Conservation (phyloP, 2,113 vertebrate species). For the Albula goreensis region DNA sequence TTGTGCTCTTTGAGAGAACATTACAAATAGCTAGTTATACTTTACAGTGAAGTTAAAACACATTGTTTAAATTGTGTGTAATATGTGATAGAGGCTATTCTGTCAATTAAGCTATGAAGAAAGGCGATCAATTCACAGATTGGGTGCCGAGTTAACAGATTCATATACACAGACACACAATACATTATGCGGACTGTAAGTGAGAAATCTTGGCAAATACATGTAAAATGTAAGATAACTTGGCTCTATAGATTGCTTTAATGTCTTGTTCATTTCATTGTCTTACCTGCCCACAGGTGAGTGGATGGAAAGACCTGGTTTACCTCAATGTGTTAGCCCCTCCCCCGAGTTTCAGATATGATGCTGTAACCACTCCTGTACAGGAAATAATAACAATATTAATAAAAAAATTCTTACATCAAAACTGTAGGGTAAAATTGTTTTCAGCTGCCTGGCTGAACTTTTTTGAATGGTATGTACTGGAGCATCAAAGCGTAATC, state of each 20-base stretch:
- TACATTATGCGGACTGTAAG: neutral
- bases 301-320: constrained; percentile 22
- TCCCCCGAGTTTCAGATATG: neutral
- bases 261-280: constrained; percentile 40
- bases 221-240: neutral
- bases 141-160: no score
- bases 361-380: constrained; percentile 34
- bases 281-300: constrained; percentile 50
- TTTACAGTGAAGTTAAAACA: neutral
- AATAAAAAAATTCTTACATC: neutral
- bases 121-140: no score
- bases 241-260: no score
- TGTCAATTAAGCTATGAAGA: neutral
- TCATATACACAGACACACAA: neutral
- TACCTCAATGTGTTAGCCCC: neutral
- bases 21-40: neutral
- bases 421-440: neutral
- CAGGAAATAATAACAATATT: neutral
- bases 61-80: neutral
- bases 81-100: neutral
- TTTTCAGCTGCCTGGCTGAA: neutral
- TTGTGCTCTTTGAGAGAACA: neutral
- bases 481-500: neutral
- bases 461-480: neutral
- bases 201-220: neutral